A percentile compares a stretch with the other conserved stretches of the same genome.
Conservation (phyloP, 2,113 vertebrate species). For the Pardalotus punctatus region DNA sequence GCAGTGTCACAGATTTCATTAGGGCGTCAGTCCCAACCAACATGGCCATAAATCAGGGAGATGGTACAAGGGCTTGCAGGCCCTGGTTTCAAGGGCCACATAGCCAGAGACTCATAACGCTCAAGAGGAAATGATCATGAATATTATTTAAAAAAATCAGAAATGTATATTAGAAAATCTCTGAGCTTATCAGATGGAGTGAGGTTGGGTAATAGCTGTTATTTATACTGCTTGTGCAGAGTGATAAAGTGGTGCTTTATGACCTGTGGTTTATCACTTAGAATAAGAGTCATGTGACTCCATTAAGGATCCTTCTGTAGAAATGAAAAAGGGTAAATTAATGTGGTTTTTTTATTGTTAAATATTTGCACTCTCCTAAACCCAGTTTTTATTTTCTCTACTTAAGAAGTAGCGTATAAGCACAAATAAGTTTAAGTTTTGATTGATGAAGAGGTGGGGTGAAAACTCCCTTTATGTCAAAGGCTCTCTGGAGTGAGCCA, state of each 20-base stretch:
- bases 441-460: constrained; percentile 51
- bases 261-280: constrained; percentile 76
- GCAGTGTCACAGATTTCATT: constrained; percentile 80
- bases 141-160: constrained; percentile 74
- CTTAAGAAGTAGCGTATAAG: constrained; percentile 49
- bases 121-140: constrained; percentile 68
- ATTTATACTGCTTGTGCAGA: constrained; percentile 75
- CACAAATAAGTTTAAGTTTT: constrained; percentile 61
- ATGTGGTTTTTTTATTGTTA: constrained; percentile 72
- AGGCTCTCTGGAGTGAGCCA: not conserved
- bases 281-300: constrained; percentile 74
- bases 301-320: constrained; percentile 72
- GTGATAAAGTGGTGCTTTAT: constrained; percentile 76
- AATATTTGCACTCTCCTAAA: constrained; percentile 71
- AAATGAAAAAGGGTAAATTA: constrained; percentile 72
- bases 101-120: constrained; percentile 71
- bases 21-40: constrained; percentile 73
- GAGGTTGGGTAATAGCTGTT: constrained; percentile 72
- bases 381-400: constrained; percentile 67
- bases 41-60: constrained; percentile 81
- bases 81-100: constrained; percentile 67
- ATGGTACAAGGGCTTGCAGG: constrained; percentile 76
- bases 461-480: constrained; percentile 60
- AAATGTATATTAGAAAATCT: constrained; percentile 72
- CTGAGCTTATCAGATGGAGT: constrained; percentile 69